Conservation (phyloP, 2,888 invertebrate genomes). For the Temnothorax ravouxi region DNA sequence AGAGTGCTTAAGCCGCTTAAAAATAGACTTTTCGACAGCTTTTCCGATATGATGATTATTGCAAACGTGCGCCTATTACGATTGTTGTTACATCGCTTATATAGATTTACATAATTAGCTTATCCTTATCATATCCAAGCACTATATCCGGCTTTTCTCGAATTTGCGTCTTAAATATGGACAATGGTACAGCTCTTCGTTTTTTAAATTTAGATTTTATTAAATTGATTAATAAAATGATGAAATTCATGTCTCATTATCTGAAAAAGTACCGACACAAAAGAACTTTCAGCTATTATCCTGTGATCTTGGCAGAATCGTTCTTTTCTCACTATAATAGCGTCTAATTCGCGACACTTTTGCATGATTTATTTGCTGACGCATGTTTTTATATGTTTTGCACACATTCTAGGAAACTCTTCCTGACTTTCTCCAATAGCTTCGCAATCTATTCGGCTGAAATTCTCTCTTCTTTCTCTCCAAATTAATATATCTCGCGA, state of each 20-base stretch:
- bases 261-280: not conserved
- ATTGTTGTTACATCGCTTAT: not conserved
- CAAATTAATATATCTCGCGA: conserved; percentile 11
- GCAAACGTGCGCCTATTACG: not conserved
- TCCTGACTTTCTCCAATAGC: not conserved
- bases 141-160: not conserved
- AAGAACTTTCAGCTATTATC: not conserved
- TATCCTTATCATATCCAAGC: not conserved
- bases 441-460: not conserved
- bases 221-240: not conserved
- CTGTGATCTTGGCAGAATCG: not conserved
- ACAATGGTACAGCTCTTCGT: not conserved
- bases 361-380: not conserved
- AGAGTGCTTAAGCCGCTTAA: conserved; percentile 1
- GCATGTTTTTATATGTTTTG: not conserved
- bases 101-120: not conserved
- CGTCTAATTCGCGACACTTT: conserved; percentile 3
- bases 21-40: not conserved
- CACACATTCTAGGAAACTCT: not conserved
- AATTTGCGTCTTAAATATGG: not conserved
- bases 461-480: conserved; percentile 1
- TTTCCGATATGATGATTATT: not conserved
- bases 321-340: not conserved
- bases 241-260: not conserved
- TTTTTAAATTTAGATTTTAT: not conserved